These are phyloP conservation scores for Dysmachus trigonus DNA, from an alignment of 2,888 invertebrate species.

Conservation along the genomic window DNA sequence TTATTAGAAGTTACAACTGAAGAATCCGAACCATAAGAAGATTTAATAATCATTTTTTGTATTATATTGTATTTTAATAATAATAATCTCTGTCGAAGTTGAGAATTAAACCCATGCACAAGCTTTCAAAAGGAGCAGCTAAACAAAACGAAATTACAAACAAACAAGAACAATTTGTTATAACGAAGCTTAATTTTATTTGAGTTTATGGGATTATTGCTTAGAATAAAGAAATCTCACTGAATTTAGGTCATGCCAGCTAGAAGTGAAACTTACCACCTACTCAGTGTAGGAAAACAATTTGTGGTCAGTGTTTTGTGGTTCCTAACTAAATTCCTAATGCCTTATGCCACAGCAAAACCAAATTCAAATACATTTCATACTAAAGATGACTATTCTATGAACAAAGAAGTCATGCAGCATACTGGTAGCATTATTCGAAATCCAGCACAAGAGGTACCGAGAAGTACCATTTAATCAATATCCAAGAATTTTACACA, in stretches of 20 bases:
- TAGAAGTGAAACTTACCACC: not conserved
- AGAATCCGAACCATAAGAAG: too few relatives aligned
- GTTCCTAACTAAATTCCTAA: not conserved
- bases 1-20: too few relatives aligned
- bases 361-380: not conserved
- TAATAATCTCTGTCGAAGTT: too few relatives aligned
- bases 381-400: not conserved
- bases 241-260: not conserved
- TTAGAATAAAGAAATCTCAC: not conserved
- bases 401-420: not conserved
- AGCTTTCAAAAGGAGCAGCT: too few relatives aligned
- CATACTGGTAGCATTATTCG: not conserved
- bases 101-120: too few relatives aligned
- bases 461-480: not conserved
- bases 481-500: not conserved
- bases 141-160: too few relatives aligned
- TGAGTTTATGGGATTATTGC: not conserved
- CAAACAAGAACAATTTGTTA: too few relatives aligned
- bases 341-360: not conserved
- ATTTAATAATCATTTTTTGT: too few relatives aligned
- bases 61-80: too few relatives aligned
- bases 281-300: not conserved
- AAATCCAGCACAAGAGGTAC: not conserved
- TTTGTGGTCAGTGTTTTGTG: not conserved
- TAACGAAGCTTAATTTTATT: not conserved